A percentile compares a stretch with the other conserved stretches of the same genome.
Evolutionary conservation across 2,888 invertebrate genomes (phyloP).

Genomic region (Physocephala rufipes): DNA sequence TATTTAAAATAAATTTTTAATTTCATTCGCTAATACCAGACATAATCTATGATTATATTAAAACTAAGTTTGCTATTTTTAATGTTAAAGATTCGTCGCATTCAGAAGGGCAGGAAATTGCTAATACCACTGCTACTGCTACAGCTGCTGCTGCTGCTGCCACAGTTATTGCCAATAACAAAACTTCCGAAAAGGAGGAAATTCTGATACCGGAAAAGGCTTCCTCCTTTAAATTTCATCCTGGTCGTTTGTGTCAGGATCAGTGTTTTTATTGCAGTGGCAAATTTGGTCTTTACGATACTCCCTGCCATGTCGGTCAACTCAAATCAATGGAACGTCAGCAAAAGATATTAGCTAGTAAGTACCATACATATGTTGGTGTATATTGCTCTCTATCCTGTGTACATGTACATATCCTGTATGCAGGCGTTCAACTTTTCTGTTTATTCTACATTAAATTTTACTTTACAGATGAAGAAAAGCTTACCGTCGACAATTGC

Average conservation of each 20-base stretch:
- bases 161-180: constrained; percentile 44
- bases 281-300: constrained; percentile 86
- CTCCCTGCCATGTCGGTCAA: constrained; percentile 87
- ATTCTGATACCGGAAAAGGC: constrained; percentile 89
- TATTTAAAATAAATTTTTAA: background rate
- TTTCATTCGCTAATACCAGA: background rate
- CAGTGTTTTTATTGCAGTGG: constrained; percentile 89
- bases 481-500: constrained; percentile 84
- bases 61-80: background rate
- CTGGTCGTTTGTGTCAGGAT: constrained; percentile 81
- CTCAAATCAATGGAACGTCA: constrained; percentile 84
- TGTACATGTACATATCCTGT: too few relatives aligned
- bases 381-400: too few relatives aligned
- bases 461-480: constrained; percentile 74
- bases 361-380: too few relatives aligned
- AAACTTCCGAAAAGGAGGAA: constrained; percentile 64
- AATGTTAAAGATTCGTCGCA: constrained; percentile 58
- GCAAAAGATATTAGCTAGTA: constrained; percentile 80
- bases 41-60: background rate
- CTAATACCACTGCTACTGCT: constrained; percentile 24
- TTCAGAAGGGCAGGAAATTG: constrained; percentile 53
- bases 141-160: background rate
- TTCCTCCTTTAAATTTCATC: constrained; percentile 87
- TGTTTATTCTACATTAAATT: background rate
- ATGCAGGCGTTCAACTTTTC: too few relatives aligned